Conservation (phyloP, 2,797 vertebrate genomes). For the Sebastes minor region DNA sequence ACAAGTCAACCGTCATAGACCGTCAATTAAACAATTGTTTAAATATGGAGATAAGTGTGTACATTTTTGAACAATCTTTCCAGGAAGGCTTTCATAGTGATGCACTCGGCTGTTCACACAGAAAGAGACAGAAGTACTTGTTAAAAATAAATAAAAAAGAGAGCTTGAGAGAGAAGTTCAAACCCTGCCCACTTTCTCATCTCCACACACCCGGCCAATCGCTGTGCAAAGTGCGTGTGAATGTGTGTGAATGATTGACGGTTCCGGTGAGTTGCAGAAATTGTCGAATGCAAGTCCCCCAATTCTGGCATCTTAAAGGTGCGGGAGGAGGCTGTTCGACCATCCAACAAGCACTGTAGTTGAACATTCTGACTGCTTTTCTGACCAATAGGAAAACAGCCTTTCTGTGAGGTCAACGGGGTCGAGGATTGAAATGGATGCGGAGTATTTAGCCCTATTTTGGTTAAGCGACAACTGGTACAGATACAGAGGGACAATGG, state of each 20-base stretch:
- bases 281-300: neutral
- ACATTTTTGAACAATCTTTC: neutral
- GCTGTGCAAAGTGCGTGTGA: neutral
- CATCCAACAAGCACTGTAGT: neutral
- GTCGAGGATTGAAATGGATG: neutral
- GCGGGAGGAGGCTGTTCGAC: neutral
- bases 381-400: neutral
- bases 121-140: too few relatives aligned
- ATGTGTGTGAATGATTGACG: neutral
- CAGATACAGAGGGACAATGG: neutral
- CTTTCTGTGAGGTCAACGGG: neutral
- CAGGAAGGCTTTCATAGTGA: neutral
- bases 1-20: too few relatives aligned
- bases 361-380: neutral
- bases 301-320: neutral
- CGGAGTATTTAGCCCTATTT: neutral
- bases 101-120: too few relatives aligned
- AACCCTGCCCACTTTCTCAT: neutral
- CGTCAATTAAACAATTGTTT: neutral
- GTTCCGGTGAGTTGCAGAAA: neutral
- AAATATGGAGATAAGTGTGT: neutral
- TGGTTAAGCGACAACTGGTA: too few relatives aligned
- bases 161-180: too few relatives aligned
- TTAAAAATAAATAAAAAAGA: neutral
- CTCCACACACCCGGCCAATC: neutral